A percentile compares a stretch with the other conserved stretches of the same genome.
Conservation (phyloP, 1,140 invertebrate genomes). For the Musca domestica region DNA sequence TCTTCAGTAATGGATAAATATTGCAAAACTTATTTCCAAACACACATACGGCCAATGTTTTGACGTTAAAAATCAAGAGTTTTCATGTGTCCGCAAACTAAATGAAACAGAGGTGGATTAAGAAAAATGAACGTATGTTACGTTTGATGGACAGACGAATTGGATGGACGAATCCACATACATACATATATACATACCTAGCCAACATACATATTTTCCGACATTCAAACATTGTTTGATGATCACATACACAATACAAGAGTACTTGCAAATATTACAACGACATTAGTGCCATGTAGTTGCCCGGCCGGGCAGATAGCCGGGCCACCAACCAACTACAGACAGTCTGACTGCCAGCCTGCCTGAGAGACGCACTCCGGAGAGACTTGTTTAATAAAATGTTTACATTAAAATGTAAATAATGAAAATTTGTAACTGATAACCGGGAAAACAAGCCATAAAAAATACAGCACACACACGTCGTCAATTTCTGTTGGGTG, state of each 20-base stretch:
- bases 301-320: too few species aligned
- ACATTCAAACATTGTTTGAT: constrained; percentile 16
- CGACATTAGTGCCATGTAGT: too few species aligned
- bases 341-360: too few species aligned
- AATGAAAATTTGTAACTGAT: constrained; percentile 17
- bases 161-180: too few species aligned
- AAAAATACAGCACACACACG: too few species aligned
- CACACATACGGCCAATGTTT: constrained; percentile 1
- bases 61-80: constrained; percentile 15
- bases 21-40: constrained; percentile 15
- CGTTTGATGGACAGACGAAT: not conserved
- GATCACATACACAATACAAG: constrained; percentile 12
- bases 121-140: not conserved
- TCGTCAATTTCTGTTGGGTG: too few species aligned
- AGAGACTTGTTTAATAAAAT: constrained; percentile 18
- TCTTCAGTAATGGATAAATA: not conserved
- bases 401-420: constrained; percentile 21
- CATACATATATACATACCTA: too few species aligned
- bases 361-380: too few species aligned
- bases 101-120: constrained; percentile 3
- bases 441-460: not conserved
- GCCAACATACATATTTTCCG: not conserved
- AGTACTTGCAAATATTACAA: too few species aligned
- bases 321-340: too few species aligned
- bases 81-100: not conserved